Evolutionary conservation across 1,140 invertebrate species (phyloP).

Genomic region (Neocloeon triangulifer): DNA sequence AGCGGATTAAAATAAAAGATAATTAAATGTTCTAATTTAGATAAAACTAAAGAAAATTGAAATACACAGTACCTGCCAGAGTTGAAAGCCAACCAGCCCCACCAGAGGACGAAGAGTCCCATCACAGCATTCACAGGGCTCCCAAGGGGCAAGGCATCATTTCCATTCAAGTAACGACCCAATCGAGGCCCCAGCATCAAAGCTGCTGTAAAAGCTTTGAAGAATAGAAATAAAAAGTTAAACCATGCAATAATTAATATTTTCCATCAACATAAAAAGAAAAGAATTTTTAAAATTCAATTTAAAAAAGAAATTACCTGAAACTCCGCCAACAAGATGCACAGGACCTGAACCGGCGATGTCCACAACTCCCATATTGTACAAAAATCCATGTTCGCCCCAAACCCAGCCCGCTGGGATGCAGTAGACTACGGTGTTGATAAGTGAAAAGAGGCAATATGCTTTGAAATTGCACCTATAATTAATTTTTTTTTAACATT

Average conservation of each 20-base stretch:
- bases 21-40: background rate
- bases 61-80: slow-evolving; percentile 31
- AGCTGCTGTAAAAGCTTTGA: slow-evolving; percentile 58
- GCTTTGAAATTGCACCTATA: slow-evolving; percentile 68
- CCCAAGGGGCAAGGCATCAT: slow-evolving; percentile 51
- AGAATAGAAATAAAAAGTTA: too few relatives aligned
- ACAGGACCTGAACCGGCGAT: slow-evolving; percentile 83
- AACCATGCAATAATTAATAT: slow-evolving; percentile 3
- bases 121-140: slow-evolving; percentile 77
- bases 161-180: slow-evolving; percentile 62
- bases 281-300: slow-evolving; percentile 1
- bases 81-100: slow-evolving; percentile 87
- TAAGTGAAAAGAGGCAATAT: slow-evolving; percentile 70
- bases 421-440: slow-evolving; percentile 80
- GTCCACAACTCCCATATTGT: slow-evolving; percentile 58
- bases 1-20: background rate
- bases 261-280: slow-evolving; percentile 3
- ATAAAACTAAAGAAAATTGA: background rate
- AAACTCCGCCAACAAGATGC: slow-evolving; percentile 58
- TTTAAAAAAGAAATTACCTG: slow-evolving; percentile 15
- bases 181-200: slow-evolving; percentile 71
- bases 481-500: too few relatives aligned
- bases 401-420: slow-evolving; percentile 85
- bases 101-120: slow-evolving; percentile 85
- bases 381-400: slow-evolving; percentile 68